These are phyloP conservation scores for Rhegmatorhina hoffmannsi DNA, from an alignment of 2,113 vertebrate genomes.

Conservation along the genomic window DNA sequence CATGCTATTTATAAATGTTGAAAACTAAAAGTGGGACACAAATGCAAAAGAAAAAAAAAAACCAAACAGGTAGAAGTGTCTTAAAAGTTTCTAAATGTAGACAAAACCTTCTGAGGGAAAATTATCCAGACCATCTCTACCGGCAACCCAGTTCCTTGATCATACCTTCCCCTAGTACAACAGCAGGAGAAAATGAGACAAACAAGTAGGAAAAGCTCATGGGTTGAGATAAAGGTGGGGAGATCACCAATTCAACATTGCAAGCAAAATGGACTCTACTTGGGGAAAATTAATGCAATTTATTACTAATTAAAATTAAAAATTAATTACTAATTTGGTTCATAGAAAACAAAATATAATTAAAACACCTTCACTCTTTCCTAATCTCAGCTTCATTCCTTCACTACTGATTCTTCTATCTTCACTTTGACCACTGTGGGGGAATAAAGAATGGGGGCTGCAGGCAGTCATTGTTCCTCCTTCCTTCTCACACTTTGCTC, in stretches of 20 bases:
- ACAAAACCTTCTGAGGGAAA: background rate
- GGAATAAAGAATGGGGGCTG: background rate
- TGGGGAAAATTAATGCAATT: background rate
- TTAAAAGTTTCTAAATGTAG: background rate
- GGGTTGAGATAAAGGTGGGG: background rate
- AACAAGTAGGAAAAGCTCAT: background rate
- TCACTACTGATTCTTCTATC: background rate
- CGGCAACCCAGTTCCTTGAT: background rate
- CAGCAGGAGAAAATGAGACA: background rate
- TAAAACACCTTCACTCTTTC: background rate
- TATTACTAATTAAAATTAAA: background rate
- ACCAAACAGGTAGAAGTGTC: background rate
- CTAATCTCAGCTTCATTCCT: background rate
- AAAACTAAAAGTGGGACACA: background rate
- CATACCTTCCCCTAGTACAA: background rate
- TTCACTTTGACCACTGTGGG: fast-evolving
- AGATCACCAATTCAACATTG: background rate
- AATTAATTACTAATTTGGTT: background rate
- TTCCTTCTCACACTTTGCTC: background rate
- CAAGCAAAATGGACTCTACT: background rate
- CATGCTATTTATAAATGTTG: background rate
- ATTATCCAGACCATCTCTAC: background rate
- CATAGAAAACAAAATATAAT: background rate
- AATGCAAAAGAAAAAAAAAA: background rate
- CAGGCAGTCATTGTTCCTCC: background rate